A percentile compares a stretch with the other conserved stretches of the same genome.
Evolutionary conservation across 2,888 invertebrate genomes (phyloP).

Genomic region (Drepana falcataria): DNA sequence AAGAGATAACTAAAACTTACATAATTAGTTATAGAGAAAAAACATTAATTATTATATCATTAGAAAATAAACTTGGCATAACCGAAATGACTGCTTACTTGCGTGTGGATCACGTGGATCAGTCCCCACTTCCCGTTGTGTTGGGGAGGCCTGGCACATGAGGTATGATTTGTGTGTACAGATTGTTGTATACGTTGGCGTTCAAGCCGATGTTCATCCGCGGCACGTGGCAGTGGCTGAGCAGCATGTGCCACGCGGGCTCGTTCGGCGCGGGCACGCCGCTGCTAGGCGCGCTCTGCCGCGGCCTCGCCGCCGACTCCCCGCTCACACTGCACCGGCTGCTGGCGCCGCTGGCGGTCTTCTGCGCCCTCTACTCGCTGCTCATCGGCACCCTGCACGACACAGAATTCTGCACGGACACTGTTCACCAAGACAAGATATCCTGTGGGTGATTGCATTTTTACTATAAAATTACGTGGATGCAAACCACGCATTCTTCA

Average conservation of each 20-base stretch:
- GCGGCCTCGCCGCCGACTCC: constrained; percentile 79
- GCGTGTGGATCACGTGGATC: no score
- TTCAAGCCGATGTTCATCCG: constrained; percentile 88
- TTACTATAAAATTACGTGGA: no score
- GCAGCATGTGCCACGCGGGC: constrained; percentile 56
- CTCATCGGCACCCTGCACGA: constrained; percentile 91
- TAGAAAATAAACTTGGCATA: no score
- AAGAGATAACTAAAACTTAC: no score
- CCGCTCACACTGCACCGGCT: constrained; percentile 81
- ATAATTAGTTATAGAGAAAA: no score
- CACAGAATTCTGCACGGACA: constrained; percentile 83
- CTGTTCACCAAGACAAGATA: constrained; percentile 67
- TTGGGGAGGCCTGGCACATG: no score
- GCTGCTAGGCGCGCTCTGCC: constrained; percentile 81
- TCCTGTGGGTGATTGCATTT: constrained; percentile 34
- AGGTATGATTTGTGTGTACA: constrained; percentile 28
- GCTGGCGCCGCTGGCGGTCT: constrained; percentile 88
- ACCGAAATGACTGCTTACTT: no score
- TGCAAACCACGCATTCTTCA: no score
- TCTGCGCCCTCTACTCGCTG: constrained; percentile 89
- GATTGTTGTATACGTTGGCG: constrained; percentile 87
- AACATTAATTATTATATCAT: no score
- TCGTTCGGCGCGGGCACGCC: constrained; percentile 73
- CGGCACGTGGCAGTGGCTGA: constrained; percentile 84
- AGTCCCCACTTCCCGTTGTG: no score